phyloP scores from a whole-genome alignment of 1,140 invertebrate genomes.

The Ips nitidus region DNA sequence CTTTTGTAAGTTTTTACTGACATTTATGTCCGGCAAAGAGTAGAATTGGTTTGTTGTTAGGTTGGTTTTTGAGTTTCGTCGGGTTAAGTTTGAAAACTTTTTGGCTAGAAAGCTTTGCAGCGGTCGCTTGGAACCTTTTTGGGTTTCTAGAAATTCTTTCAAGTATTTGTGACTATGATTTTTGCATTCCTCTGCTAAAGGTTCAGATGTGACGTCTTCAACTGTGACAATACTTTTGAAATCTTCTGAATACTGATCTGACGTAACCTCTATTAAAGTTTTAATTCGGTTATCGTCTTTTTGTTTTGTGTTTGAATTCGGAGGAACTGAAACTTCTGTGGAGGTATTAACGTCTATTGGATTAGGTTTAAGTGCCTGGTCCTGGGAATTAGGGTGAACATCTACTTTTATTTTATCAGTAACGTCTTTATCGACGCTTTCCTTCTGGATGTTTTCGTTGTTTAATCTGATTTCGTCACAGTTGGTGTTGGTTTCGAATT shows the following conservation, averaged over 20 bases:
- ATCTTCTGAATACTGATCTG: slow-evolving; percentile 36
- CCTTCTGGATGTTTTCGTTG: slow-evolving; percentile 43
- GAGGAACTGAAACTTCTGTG: too few relatives aligned
- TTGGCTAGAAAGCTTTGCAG: slow-evolving; percentile 50
- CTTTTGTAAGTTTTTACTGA: slow-evolving; percentile 64
- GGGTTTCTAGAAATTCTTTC: slow-evolving; percentile 49
- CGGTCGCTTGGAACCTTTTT: slow-evolving; percentile 49
- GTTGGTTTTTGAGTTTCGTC: slow-evolving; percentile 53
- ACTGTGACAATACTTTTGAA: slow-evolving; percentile 48
- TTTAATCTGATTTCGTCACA: slow-evolving; percentile 47
- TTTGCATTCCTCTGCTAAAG: slow-evolving; percentile 36
- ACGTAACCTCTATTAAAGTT: slow-evolving; percentile 42
- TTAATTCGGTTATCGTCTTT: too few relatives aligned
- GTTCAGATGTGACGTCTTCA: slow-evolving; percentile 1
- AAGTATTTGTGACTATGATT: slow-evolving; percentile 51
- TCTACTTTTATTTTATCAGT: slow-evolving; percentile 36
- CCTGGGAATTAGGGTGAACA: too few relatives aligned
- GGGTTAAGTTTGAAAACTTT: slow-evolving; percentile 48
- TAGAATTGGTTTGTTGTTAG: slow-evolving; percentile 66
- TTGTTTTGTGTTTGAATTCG: too few relatives aligned
- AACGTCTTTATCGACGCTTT: neutral
- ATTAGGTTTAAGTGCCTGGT: too few relatives aligned
- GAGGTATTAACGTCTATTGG: too few relatives aligned
- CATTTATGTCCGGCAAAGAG: slow-evolving; percentile 67
- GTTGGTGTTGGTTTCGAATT: slow-evolving; percentile 46